Conservation (phyloP, 2,797 vertebrate species). For the Limnodromus scolopaceus region DNA sequence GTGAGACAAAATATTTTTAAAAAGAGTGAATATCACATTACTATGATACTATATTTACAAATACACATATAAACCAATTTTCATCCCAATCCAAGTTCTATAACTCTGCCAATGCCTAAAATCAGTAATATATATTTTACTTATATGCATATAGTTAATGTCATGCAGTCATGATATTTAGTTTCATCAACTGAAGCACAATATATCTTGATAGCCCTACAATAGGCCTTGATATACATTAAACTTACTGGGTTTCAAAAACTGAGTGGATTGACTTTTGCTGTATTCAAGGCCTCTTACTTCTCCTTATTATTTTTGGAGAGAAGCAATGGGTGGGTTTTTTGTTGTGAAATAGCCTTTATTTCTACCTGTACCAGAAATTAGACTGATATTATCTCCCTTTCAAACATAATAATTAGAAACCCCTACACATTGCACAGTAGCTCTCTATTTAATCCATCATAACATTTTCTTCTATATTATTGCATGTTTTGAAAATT, state of each 20-base stretch:
- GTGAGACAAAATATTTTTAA: not conserved
- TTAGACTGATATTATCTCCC: not conserved
- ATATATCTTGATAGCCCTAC: not conserved
- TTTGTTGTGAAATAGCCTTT: not conserved
- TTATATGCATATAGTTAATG: not conserved
- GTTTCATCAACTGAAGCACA: not conserved
- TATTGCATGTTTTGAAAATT: not conserved
- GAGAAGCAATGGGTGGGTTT: not conserved
- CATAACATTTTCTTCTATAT: not conserved
- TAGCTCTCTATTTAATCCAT: not conserved
- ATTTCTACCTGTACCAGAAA: not conserved
- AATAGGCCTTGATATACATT: not conserved
- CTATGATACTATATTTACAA: not conserved
- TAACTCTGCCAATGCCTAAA: not conserved
- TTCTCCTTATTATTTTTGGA: not conserved
- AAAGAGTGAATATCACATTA: not conserved
- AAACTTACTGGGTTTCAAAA: not conserved
- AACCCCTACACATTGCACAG: not conserved
- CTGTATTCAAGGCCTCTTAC: not conserved
- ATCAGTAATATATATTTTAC: not conserved
- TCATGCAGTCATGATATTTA: not conserved
- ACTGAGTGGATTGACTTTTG: not conserved
- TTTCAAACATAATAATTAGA: not conserved
- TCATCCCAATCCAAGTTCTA: not conserved
- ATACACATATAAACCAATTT: not conserved